Conservation (phyloP, 2,888 invertebrate genomes). For the Oligia strigilis region DNA sequence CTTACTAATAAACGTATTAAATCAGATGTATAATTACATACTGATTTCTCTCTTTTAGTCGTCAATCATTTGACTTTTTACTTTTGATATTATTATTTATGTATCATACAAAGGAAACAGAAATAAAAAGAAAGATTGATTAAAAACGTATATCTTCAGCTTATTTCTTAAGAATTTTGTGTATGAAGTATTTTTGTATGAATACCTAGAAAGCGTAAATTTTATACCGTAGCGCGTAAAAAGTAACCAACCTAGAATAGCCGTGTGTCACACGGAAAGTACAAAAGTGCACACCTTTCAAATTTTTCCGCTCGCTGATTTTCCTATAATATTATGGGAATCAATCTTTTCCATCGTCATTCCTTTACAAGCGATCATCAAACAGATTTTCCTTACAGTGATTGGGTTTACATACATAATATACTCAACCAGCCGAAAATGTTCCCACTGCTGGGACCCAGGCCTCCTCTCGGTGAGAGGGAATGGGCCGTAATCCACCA, state of each 20-base stretch:
- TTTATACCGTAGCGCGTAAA: background rate
- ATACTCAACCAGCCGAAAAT: no score
- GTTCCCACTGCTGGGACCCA: no score
- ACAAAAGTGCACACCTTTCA: slow-evolving; percentile 12
- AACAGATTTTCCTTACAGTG: background rate
- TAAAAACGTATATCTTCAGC: background rate
- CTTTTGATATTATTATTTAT: no score
- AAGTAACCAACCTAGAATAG: background rate
- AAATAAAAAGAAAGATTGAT: background rate
- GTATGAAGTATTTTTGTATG: background rate
- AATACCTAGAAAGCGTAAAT: background rate
- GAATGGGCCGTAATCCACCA: no score
- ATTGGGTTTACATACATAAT: no score
- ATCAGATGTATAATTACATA: no score
- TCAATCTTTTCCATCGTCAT: slow-evolving; percentile 14
- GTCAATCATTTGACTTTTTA: no score
- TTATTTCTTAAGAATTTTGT: background rate
- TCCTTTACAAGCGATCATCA: background rate
- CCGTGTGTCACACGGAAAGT: background rate
- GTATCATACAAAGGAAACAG: background rate
- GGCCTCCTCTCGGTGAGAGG: no score
- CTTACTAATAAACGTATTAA: no score
- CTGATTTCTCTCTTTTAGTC: no score
- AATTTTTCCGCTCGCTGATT: slow-evolving; percentile 18
- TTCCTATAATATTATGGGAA: slow-evolving; percentile 16